phyloP scores from a whole-genome alignment of 2,888 invertebrate species.

The Phengaris alcon region DNA sequence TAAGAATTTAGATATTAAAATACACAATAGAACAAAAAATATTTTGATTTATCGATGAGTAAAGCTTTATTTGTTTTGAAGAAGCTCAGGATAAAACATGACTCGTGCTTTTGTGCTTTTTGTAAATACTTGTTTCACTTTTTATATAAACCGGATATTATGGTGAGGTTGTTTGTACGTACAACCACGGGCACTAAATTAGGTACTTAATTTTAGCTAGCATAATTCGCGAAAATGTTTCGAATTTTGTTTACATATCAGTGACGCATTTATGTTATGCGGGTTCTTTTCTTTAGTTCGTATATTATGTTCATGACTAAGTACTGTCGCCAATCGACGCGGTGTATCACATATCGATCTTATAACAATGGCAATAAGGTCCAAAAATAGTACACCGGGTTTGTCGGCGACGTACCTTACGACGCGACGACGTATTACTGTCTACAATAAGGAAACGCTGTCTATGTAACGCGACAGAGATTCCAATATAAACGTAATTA shows the following conservation, averaged over 20 bases:
- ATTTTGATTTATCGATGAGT: background rate
- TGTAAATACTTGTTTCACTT: conserved; percentile 1
- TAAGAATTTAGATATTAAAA: background rate
- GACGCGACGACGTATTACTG: background rate
- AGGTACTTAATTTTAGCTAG: background rate
- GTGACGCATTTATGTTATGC: too few species aligned
- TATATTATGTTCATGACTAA: too few species aligned
- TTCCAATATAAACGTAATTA: background rate
- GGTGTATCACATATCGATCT: too few species aligned
- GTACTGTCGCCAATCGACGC: too few species aligned
- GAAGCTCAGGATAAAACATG: background rate
- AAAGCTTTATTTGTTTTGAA: background rate
- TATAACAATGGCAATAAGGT: too few species aligned
- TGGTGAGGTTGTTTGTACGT: background rate
- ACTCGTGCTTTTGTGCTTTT: conserved; percentile 1
- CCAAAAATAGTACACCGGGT: too few species aligned
- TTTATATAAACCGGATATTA: conserved; percentile 17
- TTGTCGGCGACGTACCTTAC: background rate
- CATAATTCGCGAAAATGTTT: background rate
- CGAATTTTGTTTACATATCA: too few species aligned
- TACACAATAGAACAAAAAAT: background rate
- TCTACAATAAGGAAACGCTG: background rate
- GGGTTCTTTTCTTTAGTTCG: too few species aligned
- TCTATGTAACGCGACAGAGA: background rate
- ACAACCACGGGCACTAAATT: background rate